Evolutionary conservation across 2,113 vertebrate genomes (phyloP), one percentile per base, ranked within the genome.

Genomic region (Plectropomus leopardus): DNA sequence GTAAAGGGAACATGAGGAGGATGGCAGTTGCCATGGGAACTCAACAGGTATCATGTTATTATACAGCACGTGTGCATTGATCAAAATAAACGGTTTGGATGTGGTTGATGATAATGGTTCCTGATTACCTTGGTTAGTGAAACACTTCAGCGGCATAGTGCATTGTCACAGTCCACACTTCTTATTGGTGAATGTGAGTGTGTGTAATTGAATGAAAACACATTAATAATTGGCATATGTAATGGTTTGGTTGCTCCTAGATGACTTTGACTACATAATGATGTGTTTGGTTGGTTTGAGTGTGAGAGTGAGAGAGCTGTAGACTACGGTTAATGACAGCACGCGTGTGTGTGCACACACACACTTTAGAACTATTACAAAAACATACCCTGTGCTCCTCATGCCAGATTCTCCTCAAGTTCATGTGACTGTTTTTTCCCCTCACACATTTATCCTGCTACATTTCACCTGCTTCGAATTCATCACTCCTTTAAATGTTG

Each of bases 271-370:
- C 53, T 50, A 57, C 26, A 74, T 85, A 53, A 83, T 78, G 45
- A 61, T 71, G 65, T 67, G 77, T 86, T 80, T 64, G 68, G 58
- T 83, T 82, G 53, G 68, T 76, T 83, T 80, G 65, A 75, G 26
- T 42, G 30, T 34, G 23, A 66, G 65, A 65, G 65, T 48, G 69
- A 76, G 54, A 63, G 32, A 76, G 51, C n/a, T 2, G 24, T 54
- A 55, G 65, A 32, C 16, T 44, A 24, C 65, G 23, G 76, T 60
- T 36, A 71, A 54, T 40, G 34, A 69, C 21, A 60, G 24, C n/a
- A 23, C 10, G 21, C 21, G 4, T 2, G 28, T 1, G 28, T 23
- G 42, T 24, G 26, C 54, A 57, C 17, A 21, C 57, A 58, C 19
- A 44, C 30, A 17, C 13, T 26, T 13, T 1, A 55, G 10, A 36